A percentile compares a stretch with the other conserved stretches of the same genome.
These are phyloP conservation scores for Desmophyllum pertusum DNA, from an alignment of 92 coral and sea anemone species.

Conservation along the genomic window DNA sequence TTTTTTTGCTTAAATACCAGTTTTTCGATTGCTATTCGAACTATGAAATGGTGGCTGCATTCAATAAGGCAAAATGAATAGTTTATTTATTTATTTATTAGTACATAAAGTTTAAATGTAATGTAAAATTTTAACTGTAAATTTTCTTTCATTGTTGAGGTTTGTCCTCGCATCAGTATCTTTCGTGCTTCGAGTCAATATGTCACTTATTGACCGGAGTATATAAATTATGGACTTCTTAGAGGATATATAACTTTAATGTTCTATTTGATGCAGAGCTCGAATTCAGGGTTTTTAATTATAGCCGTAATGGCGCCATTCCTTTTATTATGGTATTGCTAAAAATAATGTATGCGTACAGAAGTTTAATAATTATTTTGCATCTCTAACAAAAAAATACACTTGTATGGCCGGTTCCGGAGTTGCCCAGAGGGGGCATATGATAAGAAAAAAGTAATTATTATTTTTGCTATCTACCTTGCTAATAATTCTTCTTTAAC, in stretches of 20 bases:
- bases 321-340: neutral
- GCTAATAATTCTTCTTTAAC: neutral
- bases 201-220: neutral
- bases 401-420: neutral
- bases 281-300: neutral
- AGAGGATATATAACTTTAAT: neutral
- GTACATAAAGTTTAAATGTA: neutral
- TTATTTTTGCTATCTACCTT: neutral
- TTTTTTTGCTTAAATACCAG: neutral
- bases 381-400: neutral
- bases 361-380: neutral
- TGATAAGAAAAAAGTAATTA: neutral
- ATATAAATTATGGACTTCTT: neutral
- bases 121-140: neutral
- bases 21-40: neutral
- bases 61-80: neutral
- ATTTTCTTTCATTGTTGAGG: neutral
- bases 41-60: neutral
- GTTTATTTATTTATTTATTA: neutral
- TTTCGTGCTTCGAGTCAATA: neutral
- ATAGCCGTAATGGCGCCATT: neutral
- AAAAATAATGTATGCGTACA: neutral
- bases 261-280: neutral
- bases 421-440: neutral
- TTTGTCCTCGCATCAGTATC: neutral